Base-by-base conservation (phyloP, 53 echinoderm and acorn worm species). In the Stichopus horrens region DNA sequence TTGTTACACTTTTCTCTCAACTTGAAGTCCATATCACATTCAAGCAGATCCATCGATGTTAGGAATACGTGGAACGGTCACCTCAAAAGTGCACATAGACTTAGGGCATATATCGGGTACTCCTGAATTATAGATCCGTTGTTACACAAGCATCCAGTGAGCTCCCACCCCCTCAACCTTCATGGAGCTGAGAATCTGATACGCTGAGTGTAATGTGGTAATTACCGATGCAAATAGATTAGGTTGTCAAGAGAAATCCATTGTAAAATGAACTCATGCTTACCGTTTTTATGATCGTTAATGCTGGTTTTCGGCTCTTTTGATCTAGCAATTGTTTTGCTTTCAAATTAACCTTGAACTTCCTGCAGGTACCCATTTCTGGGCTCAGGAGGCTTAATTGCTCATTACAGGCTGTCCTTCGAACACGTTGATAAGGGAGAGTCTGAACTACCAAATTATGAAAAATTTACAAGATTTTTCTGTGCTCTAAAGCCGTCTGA, bases 261-360 rank as follows among this genome's bases (percentile, higher is more conserved):
- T 23, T 76, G 76, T 76, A 16, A 76, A 51, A 76, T 76, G 76
- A 76, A 76, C 37, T 71, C 16, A 71, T 71, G 71, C 71, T 71
- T 71, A 71, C n/a, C 19, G n/a, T 71, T 7, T 13, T 71, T 71
- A 71, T 16, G 37, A 37, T 37, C 37, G 37, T 37, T 37, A 71
- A 13, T 13, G 18, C 71, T 71, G 16, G 37, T 37, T 71, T 71
- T 71, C 71, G 71, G 71, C 71, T 5, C 71, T 71, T 71, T 71
- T 71, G 71, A 71, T 71, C n/a, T 71, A 16, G 16, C 71, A 71
- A 71, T 71, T 71, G 71, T 71, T 71, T 71, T 71, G 71, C 71
- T 71, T 71, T 71, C 16, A 19, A 71, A 18, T 18, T 18, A 71
- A 21, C 71, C 71, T 71, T 71, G 71, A 71, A 71, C 71, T 71